Conservation (phyloP, 2,113 vertebrate genomes). For the Tachycineta bicolor region DNA sequence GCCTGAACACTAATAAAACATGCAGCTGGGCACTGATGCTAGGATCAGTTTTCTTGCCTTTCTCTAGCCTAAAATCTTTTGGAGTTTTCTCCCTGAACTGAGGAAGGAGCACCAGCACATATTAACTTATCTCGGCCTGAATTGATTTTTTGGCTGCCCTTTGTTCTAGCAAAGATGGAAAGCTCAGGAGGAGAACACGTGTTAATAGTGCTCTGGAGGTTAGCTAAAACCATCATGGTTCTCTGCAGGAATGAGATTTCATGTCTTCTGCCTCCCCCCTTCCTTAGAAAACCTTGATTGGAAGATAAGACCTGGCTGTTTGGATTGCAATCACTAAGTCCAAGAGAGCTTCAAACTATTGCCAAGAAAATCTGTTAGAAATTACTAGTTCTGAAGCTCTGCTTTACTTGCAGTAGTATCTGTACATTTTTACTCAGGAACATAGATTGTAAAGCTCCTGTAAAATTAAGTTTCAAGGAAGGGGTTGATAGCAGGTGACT, state of each 20-base stretch:
- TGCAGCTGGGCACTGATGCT: background rate
- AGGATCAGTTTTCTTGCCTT: background rate
- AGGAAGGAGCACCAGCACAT: background rate
- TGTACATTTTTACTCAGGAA: background rate
- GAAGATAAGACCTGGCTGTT: slow-evolving; percentile 37
- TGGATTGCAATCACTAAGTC: slow-evolving; percentile 40
- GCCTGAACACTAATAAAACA: background rate
- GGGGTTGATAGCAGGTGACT: background rate
- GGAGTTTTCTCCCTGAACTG: background rate
- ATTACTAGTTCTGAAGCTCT: background rate
- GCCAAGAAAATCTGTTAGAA: slow-evolving; percentile 33
- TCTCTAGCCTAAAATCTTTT: background rate
- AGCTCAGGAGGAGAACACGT: background rate
- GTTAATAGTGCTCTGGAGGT: slow-evolving; percentile 1
- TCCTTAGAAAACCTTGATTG: background rate
- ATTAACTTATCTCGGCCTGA: slow-evolving; percentile 9
- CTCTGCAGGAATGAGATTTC: slow-evolving; percentile 15
- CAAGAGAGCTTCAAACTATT: background rate
- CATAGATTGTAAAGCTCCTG: background rate
- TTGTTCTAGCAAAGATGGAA: background rate
- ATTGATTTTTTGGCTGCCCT: slow-evolving; percentile 45
- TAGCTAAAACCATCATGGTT: slow-evolving; percentile 17
- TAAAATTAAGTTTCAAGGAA: background rate
- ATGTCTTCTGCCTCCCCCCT: background rate
- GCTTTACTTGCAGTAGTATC: background rate